phyloP scores from a whole-genome alignment of 1,140 invertebrate species.

The Dolichoris vasculosae region DNA sequence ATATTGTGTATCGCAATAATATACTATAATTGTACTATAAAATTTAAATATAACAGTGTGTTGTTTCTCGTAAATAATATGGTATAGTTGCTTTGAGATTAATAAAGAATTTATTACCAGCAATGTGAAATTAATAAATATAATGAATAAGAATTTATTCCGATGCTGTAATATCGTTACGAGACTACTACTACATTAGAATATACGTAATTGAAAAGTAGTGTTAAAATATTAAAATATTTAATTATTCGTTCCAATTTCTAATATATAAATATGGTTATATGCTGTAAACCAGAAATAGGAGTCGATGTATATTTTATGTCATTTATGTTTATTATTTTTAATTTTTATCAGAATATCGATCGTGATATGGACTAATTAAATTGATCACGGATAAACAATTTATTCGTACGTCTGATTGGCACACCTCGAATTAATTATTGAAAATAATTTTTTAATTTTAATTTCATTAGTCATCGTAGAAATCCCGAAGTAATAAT shows the following conservation, averaged over 20 bases:
- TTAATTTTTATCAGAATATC: background rate
- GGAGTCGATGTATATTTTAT: background rate
- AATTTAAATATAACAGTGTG: background rate
- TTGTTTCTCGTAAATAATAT: background rate
- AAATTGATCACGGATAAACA: background rate
- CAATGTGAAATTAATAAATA: background rate
- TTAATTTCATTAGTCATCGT: slow-evolving; percentile 1
- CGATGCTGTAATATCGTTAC: background rate
- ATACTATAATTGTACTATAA: too few relatives aligned
- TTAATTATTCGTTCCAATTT: background rate
- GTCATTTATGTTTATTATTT: background rate
- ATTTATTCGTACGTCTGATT: background rate
- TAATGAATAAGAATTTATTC: too few relatives aligned
- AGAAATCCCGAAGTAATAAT: background rate
- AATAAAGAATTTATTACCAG: background rate
- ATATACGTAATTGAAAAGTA: background rate
- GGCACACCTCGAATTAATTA: background rate
- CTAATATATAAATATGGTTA: background rate
- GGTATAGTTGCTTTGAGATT: background rate
- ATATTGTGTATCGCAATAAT: too few relatives aligned
- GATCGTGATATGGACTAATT: background rate
- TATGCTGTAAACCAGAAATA: background rate
- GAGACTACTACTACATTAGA: background rate
- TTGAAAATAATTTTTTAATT: background rate
- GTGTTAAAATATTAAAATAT: background rate